Conservation (phyloP, 2,113 vertebrate genomes). For the Catharus bicknelli region DNA sequence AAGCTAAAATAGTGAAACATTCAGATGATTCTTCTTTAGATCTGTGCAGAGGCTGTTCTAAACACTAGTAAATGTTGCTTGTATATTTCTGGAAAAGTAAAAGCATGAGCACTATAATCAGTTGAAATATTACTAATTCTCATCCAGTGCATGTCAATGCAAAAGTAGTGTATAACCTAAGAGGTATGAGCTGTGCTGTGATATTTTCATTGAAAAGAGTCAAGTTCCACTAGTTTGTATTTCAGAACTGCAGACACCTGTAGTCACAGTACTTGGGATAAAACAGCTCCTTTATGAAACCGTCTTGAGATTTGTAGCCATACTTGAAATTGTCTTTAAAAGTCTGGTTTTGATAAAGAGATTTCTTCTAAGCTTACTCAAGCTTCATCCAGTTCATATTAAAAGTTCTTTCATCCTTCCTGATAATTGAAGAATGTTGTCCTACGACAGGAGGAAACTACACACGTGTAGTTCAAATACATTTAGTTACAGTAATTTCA, state of each 20-base stretch:
- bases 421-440: background rate
- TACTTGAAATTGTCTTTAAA: conserved; percentile 16
- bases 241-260: background rate
- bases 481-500: no score
- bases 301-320: background rate
- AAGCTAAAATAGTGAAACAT: background rate
- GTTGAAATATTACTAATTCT: background rate
- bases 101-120: background rate
- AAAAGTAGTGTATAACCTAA: background rate
- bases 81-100: background rate
- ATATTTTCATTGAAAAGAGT: background rate
- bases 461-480: background rate
- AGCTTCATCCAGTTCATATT: background rate
- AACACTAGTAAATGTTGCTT: background rate
- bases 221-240: background rate
- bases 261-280: background rate
- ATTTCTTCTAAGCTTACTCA: background rate
- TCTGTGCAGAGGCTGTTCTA: background rate
- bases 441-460: background rate
- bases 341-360: background rate
- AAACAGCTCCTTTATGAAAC: background rate
- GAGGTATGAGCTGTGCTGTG: background rate
- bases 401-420: background rate
- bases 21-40: background rate
- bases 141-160: background rate